phyloP scores from a whole-genome alignment of 2,113 vertebrate genomes.

The Sinocyclocheilus rhinocerous region DNA sequence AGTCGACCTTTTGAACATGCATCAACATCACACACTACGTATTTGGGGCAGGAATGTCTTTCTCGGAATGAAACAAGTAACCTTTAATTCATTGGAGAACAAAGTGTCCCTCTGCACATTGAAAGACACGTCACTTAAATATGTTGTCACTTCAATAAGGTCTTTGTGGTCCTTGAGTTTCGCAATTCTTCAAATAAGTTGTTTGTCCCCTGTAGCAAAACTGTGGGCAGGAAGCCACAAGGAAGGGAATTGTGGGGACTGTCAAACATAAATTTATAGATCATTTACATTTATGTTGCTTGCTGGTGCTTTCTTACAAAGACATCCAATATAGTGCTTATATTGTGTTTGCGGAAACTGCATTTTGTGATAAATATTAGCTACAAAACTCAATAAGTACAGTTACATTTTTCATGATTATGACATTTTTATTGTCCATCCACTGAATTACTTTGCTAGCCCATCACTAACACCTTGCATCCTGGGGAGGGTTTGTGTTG shows the following conservation, averaged over 20 bases:
- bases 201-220: constrained; percentile 30
- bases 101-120: constrained; percentile 34
- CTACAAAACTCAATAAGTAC: background rate
- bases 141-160: constrained; percentile 28
- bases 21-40: background rate
- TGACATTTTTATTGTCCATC: background rate
- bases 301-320: background rate
- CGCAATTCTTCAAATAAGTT: constrained; percentile 15
- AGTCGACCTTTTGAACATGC: background rate
- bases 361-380: background rate
- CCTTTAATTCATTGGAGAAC: constrained; percentile 36
- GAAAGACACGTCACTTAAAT: constrained; percentile 19
- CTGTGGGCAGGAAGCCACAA: constrained; percentile 24
- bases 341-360: background rate
- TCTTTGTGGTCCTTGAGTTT: constrained; percentile 37
- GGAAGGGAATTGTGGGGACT: background rate
- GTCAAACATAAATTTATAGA: constrained; percentile 1
- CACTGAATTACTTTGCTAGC: background rate
- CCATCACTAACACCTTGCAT: background rate
- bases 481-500: background rate
- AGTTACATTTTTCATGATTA: background rate
- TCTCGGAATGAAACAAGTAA: constrained; percentile 16
- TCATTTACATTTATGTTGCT: background rate
- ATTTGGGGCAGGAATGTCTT: constrained; percentile 22
- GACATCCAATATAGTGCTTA: background rate